These are phyloP conservation scores for Trissoscelio sp. DNA, from an alignment of 2,888 invertebrate species.

Conservation along the genomic window DNA sequence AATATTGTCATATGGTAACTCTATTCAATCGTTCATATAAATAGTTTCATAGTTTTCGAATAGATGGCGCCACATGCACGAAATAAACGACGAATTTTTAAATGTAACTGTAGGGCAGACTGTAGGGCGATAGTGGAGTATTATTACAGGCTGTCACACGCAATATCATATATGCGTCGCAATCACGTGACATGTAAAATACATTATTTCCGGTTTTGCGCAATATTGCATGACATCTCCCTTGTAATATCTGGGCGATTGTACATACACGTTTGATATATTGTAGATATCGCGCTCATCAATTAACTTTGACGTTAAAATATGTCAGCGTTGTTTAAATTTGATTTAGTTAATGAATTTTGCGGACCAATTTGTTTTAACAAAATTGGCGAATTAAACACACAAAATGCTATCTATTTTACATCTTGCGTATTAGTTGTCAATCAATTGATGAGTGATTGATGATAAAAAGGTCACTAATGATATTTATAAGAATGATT, in stretches of 20 bases:
- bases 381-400: slow-evolving; percentile 20
- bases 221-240: slow-evolving; percentile 60
- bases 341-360: slow-evolving; percentile 45
- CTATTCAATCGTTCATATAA: no score
- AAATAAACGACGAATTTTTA: neutral
- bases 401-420: neutral
- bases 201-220: slow-evolving; percentile 61
- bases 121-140: slow-evolving; percentile 16
- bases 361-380: slow-evolving; percentile 31
- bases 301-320: slow-evolving; percentile 63
- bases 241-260: slow-evolving; percentile 53
- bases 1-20: no score
- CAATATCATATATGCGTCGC: slow-evolving; percentile 54
- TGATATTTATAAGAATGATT: no score
- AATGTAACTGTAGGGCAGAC: neutral
- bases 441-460: no score
- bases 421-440: neutral
- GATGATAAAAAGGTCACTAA: no score
- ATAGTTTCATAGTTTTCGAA: no score
- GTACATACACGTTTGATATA: slow-evolving; percentile 48
- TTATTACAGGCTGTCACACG: slow-evolving; percentile 55
- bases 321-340: slow-evolving; percentile 51
- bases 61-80: neutral
- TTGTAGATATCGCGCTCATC: slow-evolving; percentile 52
- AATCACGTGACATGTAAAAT: slow-evolving; percentile 66